Percentiles rank a stretch among this genome's conserved stretches.
Conservation (phyloP, 2,113 vertebrate genomes). For the Passer domesticus region DNA sequence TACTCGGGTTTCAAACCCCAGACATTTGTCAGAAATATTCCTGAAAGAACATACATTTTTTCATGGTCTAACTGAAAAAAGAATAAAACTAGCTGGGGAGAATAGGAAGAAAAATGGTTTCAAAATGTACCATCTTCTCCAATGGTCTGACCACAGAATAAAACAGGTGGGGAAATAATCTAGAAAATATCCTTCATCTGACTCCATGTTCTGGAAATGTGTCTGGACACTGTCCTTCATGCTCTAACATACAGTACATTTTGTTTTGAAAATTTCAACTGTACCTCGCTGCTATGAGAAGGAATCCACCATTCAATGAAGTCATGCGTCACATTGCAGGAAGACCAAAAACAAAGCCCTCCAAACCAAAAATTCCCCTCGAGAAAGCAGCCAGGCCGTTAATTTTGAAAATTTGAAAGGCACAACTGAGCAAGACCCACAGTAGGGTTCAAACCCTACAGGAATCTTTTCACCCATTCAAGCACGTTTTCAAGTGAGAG, state of each 20-base stretch:
- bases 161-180: neutral
- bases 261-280: neutral
- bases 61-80: constrained; percentile 38
- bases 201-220: constrained; percentile 40
- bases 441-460: constrained; percentile 70
- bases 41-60: constrained; percentile 44
- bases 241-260: constrained; percentile 40
- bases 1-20: constrained; percentile 65
- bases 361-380: neutral
- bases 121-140: constrained; percentile 58
- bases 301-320: neutral
- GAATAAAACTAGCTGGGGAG: accelerated
- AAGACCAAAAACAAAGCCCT: neutral
- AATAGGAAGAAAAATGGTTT: neutral
- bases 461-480: constrained; percentile 78
- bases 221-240: constrained; percentile 56
- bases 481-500: constrained; percentile 75
- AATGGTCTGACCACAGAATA: constrained; percentile 17
- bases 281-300: neutral
- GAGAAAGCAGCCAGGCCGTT: neutral
- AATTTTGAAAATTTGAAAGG: constrained; percentile 61
- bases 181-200: constrained; percentile 72
- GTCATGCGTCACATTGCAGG: neutral
- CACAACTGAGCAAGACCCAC: constrained; percentile 14
- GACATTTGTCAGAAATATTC: neutral